phyloP scores from a whole-genome alignment of 2,113 vertebrate genomes.

The Scatophagus argus region DNA sequence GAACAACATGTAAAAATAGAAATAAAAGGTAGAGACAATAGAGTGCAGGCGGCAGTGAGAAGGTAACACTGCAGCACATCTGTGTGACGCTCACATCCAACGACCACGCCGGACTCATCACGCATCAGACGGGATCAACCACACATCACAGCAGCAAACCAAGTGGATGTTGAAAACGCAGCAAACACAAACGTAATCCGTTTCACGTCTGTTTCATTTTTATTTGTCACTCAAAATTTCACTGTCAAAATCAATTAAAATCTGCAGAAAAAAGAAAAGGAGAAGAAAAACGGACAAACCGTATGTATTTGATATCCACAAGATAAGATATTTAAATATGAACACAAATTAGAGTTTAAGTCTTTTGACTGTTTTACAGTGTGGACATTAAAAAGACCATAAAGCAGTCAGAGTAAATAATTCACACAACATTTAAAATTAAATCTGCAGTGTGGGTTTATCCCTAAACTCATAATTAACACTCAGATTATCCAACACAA shows the following conservation, averaged over 20 bases:
- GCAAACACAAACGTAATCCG: not conserved
- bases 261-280: not conserved
- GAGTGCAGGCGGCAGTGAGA: slow-evolving; percentile 7
- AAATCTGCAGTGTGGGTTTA: no score
- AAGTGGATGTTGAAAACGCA: no score
- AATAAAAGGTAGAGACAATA: slow-evolving; percentile 64
- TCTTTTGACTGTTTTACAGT: not conserved
- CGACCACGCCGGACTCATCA: no score
- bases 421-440: no score
- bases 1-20: slow-evolving; percentile 56
- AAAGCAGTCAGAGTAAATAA: no score
- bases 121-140: no score
- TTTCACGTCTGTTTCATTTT: not conserved
- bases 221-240: not conserved
- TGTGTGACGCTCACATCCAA: not conserved
- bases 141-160: no score
- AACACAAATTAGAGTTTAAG: not conserved
- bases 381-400: no score
- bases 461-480: no score
- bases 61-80: not conserved
- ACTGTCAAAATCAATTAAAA: not conserved
- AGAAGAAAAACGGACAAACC: not conserved
- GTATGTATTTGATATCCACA: not conserved
- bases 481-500: no score
- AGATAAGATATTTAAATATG: not conserved